Conservation (phyloP, 2,797 vertebrate species). For the Garrulus glandarius region DNA sequence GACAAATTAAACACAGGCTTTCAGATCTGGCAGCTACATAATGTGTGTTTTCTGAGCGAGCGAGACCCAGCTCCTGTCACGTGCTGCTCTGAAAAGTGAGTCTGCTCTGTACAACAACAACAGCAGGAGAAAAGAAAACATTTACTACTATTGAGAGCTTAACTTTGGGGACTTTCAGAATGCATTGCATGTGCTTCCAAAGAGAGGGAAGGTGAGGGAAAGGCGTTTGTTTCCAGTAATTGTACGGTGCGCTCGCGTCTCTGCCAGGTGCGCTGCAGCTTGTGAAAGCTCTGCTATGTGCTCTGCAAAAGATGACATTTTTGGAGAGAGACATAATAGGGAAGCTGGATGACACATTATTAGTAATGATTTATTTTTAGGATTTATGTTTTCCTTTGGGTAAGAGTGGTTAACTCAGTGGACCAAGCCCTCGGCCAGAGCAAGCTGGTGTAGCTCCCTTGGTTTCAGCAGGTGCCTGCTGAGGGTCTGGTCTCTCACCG, state of each 20-base stretch:
- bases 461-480: neutral
- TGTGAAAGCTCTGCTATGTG: constrained; percentile 48
- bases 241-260: neutral
- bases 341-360: constrained; percentile 9
- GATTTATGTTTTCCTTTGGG: neutral
- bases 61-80: neutral
- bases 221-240: constrained; percentile 32
- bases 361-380: constrained; percentile 43
- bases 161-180: constrained; percentile 13
- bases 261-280: constrained; percentile 41
- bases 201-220: constrained; percentile 25
- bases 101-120: constrained; percentile 26
- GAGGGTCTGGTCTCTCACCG: neutral
- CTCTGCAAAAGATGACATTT: constrained; percentile 35
- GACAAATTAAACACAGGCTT: constrained; percentile 39
- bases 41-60: constrained; percentile 20
- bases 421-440: neutral
- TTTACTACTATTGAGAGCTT: neutral
- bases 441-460: neutral
- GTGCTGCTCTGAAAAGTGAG: constrained; percentile 11
- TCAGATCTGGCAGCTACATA: constrained; percentile 22
- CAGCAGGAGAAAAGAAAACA: constrained; percentile 32
- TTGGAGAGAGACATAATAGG: neutral
- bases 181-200: neutral
- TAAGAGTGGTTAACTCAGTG: neutral